These are phyloP conservation scores for Neomonachus schauinslandi DNA, from an alignment of 2,113 vertebrate genomes.

Conservation along the genomic window DNA sequence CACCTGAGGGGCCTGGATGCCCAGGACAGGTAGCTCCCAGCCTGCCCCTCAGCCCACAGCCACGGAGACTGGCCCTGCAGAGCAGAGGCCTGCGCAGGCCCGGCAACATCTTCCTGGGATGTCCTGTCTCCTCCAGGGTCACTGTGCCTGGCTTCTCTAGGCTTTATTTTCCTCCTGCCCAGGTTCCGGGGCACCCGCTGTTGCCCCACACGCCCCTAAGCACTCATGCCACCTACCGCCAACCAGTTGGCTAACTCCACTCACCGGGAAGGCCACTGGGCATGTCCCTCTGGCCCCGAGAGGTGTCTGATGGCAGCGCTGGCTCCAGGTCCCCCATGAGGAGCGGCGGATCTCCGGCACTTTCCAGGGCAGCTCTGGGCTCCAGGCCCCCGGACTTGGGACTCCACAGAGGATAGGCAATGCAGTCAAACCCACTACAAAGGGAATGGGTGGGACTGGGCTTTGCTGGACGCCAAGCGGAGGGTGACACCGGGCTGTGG, in stretches of 20 bases:
- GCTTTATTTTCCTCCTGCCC: too few relatives aligned
- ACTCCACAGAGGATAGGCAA: conserved; percentile 85
- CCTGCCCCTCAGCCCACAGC: rapidly evolving
- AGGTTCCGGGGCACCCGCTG: too few relatives aligned
- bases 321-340: conserved; percentile 72
- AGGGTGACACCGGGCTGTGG: too few relatives aligned
- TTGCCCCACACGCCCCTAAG: background rate
- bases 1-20: rapidly evolving
- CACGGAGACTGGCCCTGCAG: rapidly evolving
- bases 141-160: background rate
- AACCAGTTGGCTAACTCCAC: conserved; percentile 59
- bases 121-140: background rate
- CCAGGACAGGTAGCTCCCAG: rapidly evolving
- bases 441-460: background rate
- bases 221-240: rapidly evolving
- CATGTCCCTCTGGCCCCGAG: conserved; percentile 62
- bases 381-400: conserved; percentile 66
- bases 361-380: conserved; percentile 26
- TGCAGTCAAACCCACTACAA: conserved; percentile 84
- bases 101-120: rapidly evolving
- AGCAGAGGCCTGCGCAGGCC: rapidly evolving
- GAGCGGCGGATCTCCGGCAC: conserved; percentile 60
- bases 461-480: background rate
- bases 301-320: conserved; percentile 73
- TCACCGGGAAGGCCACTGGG: conserved; percentile 81